A percentile compares a stretch with the other conserved stretches of the same genome.
These are phyloP conservation scores for Cephus sareptanus DNA, from an alignment of 2,888 invertebrate genomes.

Conservation along the genomic window DNA sequence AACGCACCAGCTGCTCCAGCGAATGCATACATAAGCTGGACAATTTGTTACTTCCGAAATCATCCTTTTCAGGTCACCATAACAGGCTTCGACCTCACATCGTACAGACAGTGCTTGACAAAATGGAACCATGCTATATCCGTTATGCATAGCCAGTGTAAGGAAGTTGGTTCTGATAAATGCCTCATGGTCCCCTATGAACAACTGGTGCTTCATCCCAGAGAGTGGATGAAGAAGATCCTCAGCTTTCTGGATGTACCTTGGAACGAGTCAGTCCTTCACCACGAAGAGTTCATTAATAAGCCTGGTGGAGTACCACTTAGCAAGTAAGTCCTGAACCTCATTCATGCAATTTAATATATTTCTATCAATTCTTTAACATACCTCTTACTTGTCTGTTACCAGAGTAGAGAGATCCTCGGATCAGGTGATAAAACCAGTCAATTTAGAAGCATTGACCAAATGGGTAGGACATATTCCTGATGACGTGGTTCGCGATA, in stretches of 20 bases:
- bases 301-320: conserved; percentile 93
- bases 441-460: conserved; percentile 94
- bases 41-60: neutral
- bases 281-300: conserved; percentile 97
- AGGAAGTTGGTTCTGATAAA: conserved; percentile 78
- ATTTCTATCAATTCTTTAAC: conserved; percentile 4
- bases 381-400: conserved; percentile 44
- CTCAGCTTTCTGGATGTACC: conserved; percentile 89
- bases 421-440: conserved; percentile 98
- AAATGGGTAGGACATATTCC: conserved; percentile 94
- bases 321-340: conserved; percentile 81
- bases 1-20: neutral
- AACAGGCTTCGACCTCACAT: conserved; percentile 93
- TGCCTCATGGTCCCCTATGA: conserved; percentile 97
- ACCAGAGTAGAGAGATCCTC: conserved; percentile 94
- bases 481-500: conserved; percentile 90
- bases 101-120: conserved; percentile 92
- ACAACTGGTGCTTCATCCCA: conserved; percentile 95
- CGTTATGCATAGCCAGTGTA: conserved; percentile 94
- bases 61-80: conserved; percentile 73
- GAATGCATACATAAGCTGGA: neutral
- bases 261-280: conserved; percentile 95
- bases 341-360: neutral
- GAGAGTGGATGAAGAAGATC: conserved; percentile 87
- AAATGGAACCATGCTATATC: conserved; percentile 98